Evolutionary conservation across 1,140 invertebrate genomes (phyloP), one percentile per base, ranked within the genome.

Genomic region (Capitella teleta): DNA sequence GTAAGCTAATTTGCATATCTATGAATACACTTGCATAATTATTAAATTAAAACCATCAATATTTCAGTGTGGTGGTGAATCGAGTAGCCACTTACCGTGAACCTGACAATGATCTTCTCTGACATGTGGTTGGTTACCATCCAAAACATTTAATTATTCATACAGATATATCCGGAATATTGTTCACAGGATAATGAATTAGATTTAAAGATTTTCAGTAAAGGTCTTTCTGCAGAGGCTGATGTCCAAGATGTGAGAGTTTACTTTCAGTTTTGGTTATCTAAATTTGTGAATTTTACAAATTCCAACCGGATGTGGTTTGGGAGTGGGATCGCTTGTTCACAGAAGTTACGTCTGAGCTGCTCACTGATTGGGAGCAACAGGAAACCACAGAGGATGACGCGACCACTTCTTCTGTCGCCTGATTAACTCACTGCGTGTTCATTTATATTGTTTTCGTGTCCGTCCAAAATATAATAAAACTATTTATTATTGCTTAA

Each of bases 251-350:
- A 70, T 54, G 67, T 12, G 18, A n/a, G n/a, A n/a, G n/a, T n/a
- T n/a, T n/a, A n/a, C n/a, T n/a, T n/a, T n/a, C n/a, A n/a, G n/a
- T n/a, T n/a, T n/a, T n/a, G n/a, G n/a, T n/a, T n/a, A n/a, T n/a
- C n/a, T n/a, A n/a, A n/a, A n/a, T n/a, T n/a, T n/a, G n/a, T n/a
- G n/a, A n/a, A n/a, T n/a, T n/a, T n/a, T n/a, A n/a, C n/a, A n/a
- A n/a, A n/a, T 28, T 34, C 12, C 26, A 82, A 68, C 68, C 75
- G 0, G 80, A 82, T 55, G 74, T 76, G 50, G 62, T 77, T n/a
- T 83, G 81, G 81, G 80, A 77, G 38, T 83, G 81, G 81, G 81
- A 83, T 56, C 70, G 77, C 23, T 62, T 83, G 2, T 83, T 83
- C 49, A 81, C 80, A 2, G 80, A 83, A 58, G 74, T 83, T 16